Evolutionary conservation across 2,888 invertebrate species (phyloP), one percentile per base, ranked within the genome.

Genomic region (Acleris sparsana): DNA sequence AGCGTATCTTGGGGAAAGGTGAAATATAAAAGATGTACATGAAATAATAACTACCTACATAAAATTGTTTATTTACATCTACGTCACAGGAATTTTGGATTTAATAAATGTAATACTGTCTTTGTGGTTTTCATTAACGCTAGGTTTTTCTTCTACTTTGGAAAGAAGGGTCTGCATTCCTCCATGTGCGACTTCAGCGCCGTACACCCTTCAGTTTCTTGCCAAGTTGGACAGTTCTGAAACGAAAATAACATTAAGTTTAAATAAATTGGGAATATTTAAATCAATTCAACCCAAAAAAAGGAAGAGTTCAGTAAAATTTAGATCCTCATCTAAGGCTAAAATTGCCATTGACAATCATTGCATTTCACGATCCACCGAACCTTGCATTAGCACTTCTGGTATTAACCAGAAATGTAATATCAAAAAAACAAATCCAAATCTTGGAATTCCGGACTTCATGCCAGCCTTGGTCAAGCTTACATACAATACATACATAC

Each of bases 181-280:
- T 81, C 73, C 67, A 88, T 74, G 57, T 85, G 80, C 0, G 76
- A 70, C 59, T 81, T 80, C 1, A 89, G 62, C n/a, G 68, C 70
- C 9, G 76, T 71, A 66, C 89, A 89, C 20, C 75, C 77, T 2
- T 82, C 79, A 0, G 71, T 73, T 6, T 79, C 71, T 29, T 76
- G 77, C 82, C 84, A 87, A 0, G 63, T 73, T 2, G 89, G 87
- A 68, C 90, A 90, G 63, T 86, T 74, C 90, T 90, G 82, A 55
- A 86, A 85, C 39, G 46, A 70, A 62, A 69, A 25, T 20, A 58
- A 58, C 0, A 16, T 16, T 16, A 43, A 3, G 3, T 43, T 16
- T 16, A 43, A 43, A 43, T 5, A 43, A 1, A 43, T 1, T 6
- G 25, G 25, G 25, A 25, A 25, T 25, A 25, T 33, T 33, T 33